Conservation (phyloP, 2,113 vertebrate species). For the Siniperca chuatsi region DNA sequence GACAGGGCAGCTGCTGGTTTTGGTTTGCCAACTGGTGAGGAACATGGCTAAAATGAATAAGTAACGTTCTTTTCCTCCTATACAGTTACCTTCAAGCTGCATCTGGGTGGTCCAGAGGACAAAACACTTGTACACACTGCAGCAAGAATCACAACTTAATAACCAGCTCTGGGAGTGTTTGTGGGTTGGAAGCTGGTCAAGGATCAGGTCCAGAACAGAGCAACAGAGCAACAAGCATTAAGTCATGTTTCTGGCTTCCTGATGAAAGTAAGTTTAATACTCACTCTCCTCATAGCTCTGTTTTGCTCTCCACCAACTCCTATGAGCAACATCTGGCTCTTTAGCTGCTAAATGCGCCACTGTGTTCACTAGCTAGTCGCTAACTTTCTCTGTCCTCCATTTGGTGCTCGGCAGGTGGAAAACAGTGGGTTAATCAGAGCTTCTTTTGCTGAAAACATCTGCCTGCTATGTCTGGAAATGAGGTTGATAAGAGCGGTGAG, state of each 20-base stretch:
- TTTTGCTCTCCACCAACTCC: not conserved
- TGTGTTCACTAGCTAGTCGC: not conserved
- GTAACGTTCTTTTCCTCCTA: not conserved
- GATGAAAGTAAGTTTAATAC: not conserved
- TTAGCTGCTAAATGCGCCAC: not conserved
- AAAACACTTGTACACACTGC: not conserved
- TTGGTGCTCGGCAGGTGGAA: not conserved
- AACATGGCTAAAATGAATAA: slow-evolving; percentile 17
- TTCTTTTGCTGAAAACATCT: not conserved
- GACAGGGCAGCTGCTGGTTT: slow-evolving; percentile 8
- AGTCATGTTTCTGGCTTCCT: too few species aligned
- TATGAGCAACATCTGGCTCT: not conserved
- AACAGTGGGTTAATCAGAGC: not conserved
- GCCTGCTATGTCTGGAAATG: not conserved
- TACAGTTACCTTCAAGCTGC: slow-evolving; percentile 1
- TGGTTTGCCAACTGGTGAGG: not conserved
- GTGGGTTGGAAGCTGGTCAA: not conserved
- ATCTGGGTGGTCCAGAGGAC: slow-evolving; percentile 15
- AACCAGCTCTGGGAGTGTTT: not conserved
- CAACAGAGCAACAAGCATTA: too few species aligned
- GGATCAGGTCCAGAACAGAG: not conserved
- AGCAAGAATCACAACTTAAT: not conserved
- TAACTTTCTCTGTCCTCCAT: not conserved
- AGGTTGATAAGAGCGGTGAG: not conserved
- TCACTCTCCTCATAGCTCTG: too few species aligned